Conservation (phyloP, 2,797 vertebrate genomes). For the Scyliorhinus canicula region DNA sequence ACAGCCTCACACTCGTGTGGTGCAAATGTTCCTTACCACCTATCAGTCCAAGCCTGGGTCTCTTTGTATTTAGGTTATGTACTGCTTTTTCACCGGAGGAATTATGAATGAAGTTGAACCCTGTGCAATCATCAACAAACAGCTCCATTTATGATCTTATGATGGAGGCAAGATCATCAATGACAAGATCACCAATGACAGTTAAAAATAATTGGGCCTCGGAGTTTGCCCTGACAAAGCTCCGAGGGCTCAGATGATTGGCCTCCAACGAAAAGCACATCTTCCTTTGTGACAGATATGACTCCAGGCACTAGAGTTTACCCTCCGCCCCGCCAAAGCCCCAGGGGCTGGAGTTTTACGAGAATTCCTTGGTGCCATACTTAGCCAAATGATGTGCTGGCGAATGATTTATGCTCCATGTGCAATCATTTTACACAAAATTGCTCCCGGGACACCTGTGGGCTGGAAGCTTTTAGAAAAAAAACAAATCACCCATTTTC, state of each 20-base stretch:
- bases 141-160: not conserved
- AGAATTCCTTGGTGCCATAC: not conserved
- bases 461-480: not conserved
- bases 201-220: not conserved
- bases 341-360: not conserved
- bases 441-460: too few relatives aligned
- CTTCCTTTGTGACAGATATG: not conserved
- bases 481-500: not conserved
- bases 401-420: not conserved
- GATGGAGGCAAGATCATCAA: not conserved
- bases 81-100: not conserved
- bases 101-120: not conserved
- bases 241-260: not conserved
- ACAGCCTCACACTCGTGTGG: not conserved
- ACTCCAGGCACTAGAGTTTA: not conserved
- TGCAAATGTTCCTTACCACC: not conserved
- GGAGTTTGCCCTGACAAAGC: not conserved
- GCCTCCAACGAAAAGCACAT: not conserved
- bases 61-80: not conserved
- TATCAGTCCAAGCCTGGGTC: not conserved
- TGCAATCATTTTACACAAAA: not conserved
- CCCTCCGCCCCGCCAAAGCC: too few relatives aligned
- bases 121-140: not conserved
- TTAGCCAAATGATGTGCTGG: not conserved
- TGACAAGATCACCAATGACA: too few relatives aligned